Evolutionary conservation across 2,113 vertebrate genomes (phyloP).

Genomic region (Saguinus imperator): DNA sequence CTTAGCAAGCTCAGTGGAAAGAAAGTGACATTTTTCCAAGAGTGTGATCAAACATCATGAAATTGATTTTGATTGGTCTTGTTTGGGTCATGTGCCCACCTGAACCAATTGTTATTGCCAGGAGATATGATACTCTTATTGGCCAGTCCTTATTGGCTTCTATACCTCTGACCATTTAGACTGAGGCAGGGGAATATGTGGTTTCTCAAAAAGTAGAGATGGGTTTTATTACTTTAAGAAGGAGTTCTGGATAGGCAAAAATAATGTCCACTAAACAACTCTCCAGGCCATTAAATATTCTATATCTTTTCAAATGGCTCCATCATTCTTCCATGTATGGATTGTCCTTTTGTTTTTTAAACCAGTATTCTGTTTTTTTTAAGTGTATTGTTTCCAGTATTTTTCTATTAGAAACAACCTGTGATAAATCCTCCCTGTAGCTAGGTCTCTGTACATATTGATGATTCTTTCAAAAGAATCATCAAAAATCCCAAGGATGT

Average conservation of each 20-base stretch:
- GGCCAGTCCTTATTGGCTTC: not conserved
- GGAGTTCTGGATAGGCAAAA: not conserved
- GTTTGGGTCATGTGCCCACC: not conserved
- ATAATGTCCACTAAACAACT: not conserved
- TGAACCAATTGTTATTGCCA: not conserved
- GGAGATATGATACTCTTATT: not conserved
- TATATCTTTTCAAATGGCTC: not conserved
- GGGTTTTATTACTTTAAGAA: not conserved
- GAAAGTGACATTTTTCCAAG: not conserved
- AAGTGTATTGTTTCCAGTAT: not conserved
- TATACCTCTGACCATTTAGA: not conserved
- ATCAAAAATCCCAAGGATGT: not conserved
- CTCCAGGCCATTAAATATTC: not conserved
- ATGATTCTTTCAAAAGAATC: not conserved
- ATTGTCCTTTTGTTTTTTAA: not conserved
- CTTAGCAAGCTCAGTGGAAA: not conserved
- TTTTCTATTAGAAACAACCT: not conserved
- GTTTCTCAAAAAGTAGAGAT: slow-evolving; percentile 8
- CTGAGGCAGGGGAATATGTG: not conserved
- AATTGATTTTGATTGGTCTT: not conserved
- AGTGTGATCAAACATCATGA: not conserved
- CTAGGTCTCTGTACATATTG: not conserved
- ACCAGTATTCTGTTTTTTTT: not conserved
- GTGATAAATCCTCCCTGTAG: not conserved
- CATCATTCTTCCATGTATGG: not conserved